Evolutionary conservation across 2,888 invertebrate species (phyloP).

Genomic region (Cyclophora albipunctata): DNA sequence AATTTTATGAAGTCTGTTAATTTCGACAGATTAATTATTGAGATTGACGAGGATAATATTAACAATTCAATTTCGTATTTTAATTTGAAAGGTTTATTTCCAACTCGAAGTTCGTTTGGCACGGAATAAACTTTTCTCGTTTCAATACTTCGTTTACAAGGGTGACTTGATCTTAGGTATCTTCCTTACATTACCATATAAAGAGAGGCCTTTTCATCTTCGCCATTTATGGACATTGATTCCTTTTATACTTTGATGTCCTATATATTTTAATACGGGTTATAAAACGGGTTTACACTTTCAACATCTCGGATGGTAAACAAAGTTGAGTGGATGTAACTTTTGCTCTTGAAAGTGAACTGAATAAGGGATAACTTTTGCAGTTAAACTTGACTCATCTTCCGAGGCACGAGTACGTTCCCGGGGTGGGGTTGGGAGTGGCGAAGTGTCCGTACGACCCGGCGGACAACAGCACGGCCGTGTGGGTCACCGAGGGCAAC

Average conservation of each 20-base stretch:
- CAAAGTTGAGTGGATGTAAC: not conserved
- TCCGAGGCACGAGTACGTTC: slow-evolving; percentile 75
- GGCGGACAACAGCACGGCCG: slow-evolving; percentile 82
- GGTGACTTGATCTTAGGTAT: slow-evolving; percentile 19
- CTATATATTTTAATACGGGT: not conserved
- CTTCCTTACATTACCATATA: slow-evolving; percentile 25
- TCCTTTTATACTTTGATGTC: slow-evolving; percentile 18
- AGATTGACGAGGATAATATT: slow-evolving; percentile 10
- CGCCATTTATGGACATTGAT: slow-evolving; percentile 28
- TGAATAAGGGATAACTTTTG: slow-evolving; percentile 8
- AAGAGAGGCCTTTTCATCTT: slow-evolving; percentile 20
- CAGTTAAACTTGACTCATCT: slow-evolving; percentile 75
- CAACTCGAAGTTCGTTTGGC: slow-evolving; percentile 4
- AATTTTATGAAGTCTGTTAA: slow-evolving; percentile 11
- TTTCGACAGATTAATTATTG: slow-evolving; percentile 13
- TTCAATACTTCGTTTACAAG: slow-evolving; percentile 18
- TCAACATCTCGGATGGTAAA: not conserved
- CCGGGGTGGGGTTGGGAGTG: slow-evolving; percentile 79
- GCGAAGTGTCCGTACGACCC: slow-evolving; percentile 85
- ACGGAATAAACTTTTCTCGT: slow-evolving; percentile 11
- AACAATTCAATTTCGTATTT: slow-evolving; percentile 11
- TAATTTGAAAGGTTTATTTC: slow-evolving; percentile 11
- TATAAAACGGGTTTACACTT: not conserved
- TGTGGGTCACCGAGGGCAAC: slow-evolving; percentile 82
- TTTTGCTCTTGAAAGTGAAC: slow-evolving; percentile 5